Percentiles rank a stretch among this genome's conserved stretches.
These are phyloP conservation scores for Periparus ater DNA, from an alignment of 2,797 vertebrate genomes.

Conservation along the genomic window DNA sequence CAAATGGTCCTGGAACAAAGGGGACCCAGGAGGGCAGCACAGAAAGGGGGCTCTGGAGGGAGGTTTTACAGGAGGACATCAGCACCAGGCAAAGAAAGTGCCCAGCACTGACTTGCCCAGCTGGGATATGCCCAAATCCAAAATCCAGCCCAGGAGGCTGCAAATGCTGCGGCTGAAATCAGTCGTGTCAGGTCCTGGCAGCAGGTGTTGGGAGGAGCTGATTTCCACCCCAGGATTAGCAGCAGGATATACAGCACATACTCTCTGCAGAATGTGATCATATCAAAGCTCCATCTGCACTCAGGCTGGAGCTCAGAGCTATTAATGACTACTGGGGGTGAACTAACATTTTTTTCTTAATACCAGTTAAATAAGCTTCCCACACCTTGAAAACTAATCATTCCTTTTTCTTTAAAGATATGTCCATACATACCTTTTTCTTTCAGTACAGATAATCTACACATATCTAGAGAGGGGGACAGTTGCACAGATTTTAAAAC, in stretches of 20 bases:
- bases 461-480: background rate
- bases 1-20: no score
- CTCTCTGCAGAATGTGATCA: background rate
- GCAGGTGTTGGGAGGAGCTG: background rate
- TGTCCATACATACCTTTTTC: background rate
- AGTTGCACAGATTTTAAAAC: background rate
- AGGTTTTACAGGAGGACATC: background rate
- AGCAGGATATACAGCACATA: conserved; percentile 21
- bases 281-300: conserved; percentile 40
- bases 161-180: background rate
- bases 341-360: background rate
- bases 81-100: background rate
- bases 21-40: background rate
- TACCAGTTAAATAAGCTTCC: conserved; percentile 1
- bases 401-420: background rate
- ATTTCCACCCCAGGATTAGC: conserved; percentile 34
- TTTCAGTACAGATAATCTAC: background rate
- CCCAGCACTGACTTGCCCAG: background rate
- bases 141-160: background rate
- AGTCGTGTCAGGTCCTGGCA: background rate
- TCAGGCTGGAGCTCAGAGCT: background rate
- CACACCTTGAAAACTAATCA: background rate
- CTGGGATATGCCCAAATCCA: background rate
- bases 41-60: background rate
- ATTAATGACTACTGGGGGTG: conserved; percentile 9